phyloP scores from a whole-genome alignment of 2,113 vertebrate genomes.

The Dendropsophus ebraccatus region DNA sequence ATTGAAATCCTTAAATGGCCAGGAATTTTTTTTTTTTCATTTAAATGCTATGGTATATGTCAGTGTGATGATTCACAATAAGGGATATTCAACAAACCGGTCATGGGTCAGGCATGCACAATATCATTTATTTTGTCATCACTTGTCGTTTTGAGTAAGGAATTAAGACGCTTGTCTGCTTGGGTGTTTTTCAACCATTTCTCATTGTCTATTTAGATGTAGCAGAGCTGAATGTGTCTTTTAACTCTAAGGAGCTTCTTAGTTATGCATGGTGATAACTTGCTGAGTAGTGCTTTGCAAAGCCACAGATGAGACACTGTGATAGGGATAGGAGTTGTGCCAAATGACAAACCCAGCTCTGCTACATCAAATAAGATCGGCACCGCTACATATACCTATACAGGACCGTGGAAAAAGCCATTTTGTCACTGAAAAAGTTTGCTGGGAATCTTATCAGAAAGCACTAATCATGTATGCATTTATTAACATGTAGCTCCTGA shows the following conservation, averaged over 20 bases:
- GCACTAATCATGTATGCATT: conserved; percentile 11
- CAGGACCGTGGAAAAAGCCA: background rate
- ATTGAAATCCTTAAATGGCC: too few species aligned
- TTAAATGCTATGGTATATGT: background rate
- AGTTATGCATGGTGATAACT: background rate
- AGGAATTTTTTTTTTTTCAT: too few species aligned
- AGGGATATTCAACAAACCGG: background rate
- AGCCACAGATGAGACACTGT: background rate
- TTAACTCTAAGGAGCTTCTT: background rate
- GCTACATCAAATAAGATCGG: background rate
- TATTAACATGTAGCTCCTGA: conserved; percentile 30
- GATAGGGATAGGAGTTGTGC: background rate
- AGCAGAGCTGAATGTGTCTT: background rate
- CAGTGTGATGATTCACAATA: background rate
- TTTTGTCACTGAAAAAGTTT: background rate
- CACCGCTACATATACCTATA: background rate
- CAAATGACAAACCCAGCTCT: background rate
- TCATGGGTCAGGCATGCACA: background rate
- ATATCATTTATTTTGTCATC: background rate
- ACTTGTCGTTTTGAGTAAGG: background rate
- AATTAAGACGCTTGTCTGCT: too few species aligned
- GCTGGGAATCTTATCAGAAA: conserved; percentile 38
- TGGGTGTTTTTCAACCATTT: background rate
- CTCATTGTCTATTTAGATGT: background rate
- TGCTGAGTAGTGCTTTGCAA: background rate